Evolutionary conservation across 2,797 vertebrate genomes (phyloP).

Genomic region (Vultur gryphus): DNA sequence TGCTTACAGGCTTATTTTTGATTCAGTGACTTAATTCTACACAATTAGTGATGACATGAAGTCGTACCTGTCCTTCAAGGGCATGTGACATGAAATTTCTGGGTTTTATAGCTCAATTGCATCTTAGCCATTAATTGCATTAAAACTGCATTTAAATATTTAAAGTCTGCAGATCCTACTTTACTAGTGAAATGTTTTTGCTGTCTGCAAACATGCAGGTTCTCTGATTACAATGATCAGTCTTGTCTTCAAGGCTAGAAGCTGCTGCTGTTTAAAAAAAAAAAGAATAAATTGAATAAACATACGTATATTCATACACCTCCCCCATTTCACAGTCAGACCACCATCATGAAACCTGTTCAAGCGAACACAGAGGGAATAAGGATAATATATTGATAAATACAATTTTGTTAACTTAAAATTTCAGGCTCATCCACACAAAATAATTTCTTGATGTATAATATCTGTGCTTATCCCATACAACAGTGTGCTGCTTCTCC

Average conservation of each 20-base stretch:
- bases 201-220: not conserved
- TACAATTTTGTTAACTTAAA: not conserved
- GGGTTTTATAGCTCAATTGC: not conserved
- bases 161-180: not conserved
- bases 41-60: not conserved
- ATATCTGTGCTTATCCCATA: not conserved
- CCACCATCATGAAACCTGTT: not conserved
- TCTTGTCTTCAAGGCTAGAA: not conserved
- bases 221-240: not conserved
- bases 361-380: not conserved
- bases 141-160: not conserved
- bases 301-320: accelerated
- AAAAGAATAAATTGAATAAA: not conserved
- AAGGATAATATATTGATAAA: not conserved
- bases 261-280: not conserved
- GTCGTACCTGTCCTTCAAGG: not conserved
- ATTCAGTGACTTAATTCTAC: not conserved
- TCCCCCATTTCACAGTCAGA: not conserved
- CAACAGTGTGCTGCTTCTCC: not conserved
- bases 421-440: not conserved
- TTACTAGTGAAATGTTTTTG: not conserved
- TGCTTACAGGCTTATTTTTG: not conserved
- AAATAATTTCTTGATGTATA: not conserved
- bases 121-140: not conserved
- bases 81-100: not conserved